phyloP scores from a whole-genome alignment of 2,113 vertebrate species.

The Pangasianodon hypophthalmus region DNA sequence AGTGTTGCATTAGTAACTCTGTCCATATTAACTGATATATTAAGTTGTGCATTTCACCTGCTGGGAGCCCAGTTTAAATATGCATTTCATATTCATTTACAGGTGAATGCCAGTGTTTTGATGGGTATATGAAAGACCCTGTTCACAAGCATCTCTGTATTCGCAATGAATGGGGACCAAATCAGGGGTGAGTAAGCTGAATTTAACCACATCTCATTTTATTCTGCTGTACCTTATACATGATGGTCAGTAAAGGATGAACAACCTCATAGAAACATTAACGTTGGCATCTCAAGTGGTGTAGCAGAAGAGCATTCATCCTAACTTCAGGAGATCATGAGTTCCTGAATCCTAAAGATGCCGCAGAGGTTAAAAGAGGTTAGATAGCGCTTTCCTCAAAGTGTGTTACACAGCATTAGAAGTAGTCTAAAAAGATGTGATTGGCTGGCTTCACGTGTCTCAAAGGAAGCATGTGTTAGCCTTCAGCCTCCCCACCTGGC shows the following conservation, averaged over 20 bases:
- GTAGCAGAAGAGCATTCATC: neutral
- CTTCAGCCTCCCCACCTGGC: neutral
- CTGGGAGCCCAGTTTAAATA: conserved; percentile 17
- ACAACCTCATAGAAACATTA: neutral
- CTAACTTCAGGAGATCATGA: neutral
- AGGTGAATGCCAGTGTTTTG: conserved; percentile 95
- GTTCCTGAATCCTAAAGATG: neutral
- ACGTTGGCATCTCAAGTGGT: neutral
- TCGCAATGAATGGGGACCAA: conserved; percentile 95
- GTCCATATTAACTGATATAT: neutral
- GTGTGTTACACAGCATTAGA: neutral
- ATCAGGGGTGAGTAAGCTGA: conserved; percentile 88
- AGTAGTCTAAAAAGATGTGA: neutral
- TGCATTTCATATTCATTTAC: conserved; percentile 31
- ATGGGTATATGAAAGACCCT: conserved; percentile 96
- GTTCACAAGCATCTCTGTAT: conserved; percentile 98
- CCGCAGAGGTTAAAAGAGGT: neutral
- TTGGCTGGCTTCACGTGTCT: neutral
- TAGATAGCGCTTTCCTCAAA: neutral
- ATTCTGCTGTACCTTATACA: neutral
- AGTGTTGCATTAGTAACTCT: neutral
- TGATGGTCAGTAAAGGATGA: neutral
- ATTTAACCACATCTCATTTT: neutral
- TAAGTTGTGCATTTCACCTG: neutral
- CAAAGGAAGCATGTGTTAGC: neutral